Evolutionary conservation across 2,113 vertebrate species (phyloP).

Genomic region (Pungitius pungitius): DNA sequence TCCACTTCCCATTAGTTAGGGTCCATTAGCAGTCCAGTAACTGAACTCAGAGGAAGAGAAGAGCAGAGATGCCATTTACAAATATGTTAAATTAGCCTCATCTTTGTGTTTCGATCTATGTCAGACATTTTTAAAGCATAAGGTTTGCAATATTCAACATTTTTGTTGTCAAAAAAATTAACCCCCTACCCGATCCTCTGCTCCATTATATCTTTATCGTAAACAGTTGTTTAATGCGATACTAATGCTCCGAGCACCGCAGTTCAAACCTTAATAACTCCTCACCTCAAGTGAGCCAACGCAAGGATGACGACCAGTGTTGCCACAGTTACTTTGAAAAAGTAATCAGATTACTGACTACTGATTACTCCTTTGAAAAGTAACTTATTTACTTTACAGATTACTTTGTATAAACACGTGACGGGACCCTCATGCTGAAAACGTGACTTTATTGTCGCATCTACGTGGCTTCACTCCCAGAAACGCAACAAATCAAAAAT

Average conservation of each 20-base stretch:
- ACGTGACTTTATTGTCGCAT: no score
- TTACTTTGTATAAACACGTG: no score
- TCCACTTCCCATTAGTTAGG: constrained; percentile 67
- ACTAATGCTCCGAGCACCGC: no score
- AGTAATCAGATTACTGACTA: no score
- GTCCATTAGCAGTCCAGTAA: constrained; percentile 58
- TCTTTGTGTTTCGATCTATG: not conserved
- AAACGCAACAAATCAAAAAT: no score
- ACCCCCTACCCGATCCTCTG: not conserved
- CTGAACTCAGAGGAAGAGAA: constrained; percentile 24
- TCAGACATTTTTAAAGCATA: not conserved
- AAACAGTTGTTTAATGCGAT: not conserved
- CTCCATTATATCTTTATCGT: not conserved
- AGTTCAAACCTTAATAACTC: not conserved
- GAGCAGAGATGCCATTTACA: constrained; percentile 15
- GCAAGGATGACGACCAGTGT: no score
- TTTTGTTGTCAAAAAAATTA: not conserved
- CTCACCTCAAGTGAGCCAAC: not conserved
- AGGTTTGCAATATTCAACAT: not conserved
- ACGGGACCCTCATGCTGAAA: no score
- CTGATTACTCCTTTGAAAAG: no score
- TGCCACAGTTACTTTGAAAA: no score
- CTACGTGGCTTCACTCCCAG: no score
- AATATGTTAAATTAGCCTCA: not conserved
- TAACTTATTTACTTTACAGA: no score